Base-by-base conservation (phyloP, 1,140 invertebrate species). In the Orchesella cincta region DNA sequence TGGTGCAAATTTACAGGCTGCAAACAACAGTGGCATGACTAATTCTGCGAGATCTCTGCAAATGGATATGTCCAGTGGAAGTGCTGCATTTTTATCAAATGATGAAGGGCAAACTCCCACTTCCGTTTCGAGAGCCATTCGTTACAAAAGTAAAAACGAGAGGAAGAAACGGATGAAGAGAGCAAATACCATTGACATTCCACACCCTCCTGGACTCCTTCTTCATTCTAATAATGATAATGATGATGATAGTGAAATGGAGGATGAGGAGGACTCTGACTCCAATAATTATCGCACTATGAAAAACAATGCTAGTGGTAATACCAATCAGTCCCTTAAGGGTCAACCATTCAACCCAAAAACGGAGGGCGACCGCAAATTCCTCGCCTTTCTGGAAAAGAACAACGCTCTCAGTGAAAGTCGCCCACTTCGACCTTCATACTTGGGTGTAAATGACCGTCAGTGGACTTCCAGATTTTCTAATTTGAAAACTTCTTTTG, bases 101-200 rank as follows among this genome's bases (percentile, higher is more conserved):
- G 71, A 73, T 46, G 71, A 51, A 23, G 35, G 71, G 5, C 67
- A 46, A 2, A 73, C 23, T 36, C 46, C 39, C 1, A 31, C 71
- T 28, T 73, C 71, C 8, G 1, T 51, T 33, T 73, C 75, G 1
- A 80, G 77, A 73, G 75, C 75, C 34, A 75, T 29, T 31, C 73
- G 82, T 28, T 82, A 79, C 64, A 75, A 79, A 54, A 80, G 51
- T 20, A 83, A 82, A 72, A 80, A 72, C 85, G 86, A 82, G 83
- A 93, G 92, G 81, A 93, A 92, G 82, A 86, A 90, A 1, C 90
- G 91, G 80, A 93, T 94, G 88, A 94, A 94, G 86, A 87, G 93
- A 29, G 93, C 93, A 0, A 95, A 95, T 77, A 95, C 93, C 1
- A 93, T 95, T 77, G 93, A 95, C 83, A 93, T 94, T 83, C 92